Conservation (phyloP, 2,888 invertebrate genomes). For the Limnephilus lunatus region DNA sequence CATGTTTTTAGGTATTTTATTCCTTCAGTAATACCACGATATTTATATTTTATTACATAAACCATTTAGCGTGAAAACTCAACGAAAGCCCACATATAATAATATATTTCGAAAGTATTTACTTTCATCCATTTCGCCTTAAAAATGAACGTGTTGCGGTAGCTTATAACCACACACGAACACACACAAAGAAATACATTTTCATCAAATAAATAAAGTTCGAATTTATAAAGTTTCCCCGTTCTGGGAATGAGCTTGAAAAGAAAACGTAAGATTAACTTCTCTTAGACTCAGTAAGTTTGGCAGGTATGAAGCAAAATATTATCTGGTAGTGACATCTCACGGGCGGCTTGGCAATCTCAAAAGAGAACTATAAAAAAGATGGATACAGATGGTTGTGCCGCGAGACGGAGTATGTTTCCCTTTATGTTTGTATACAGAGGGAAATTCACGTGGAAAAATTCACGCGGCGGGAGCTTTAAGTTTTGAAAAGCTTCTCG, state of each 20-base stretch:
- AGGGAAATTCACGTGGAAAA: slow-evolving; percentile 50
- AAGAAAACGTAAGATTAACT: slow-evolving; percentile 59
- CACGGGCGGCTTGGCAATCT: slow-evolving; percentile 51
- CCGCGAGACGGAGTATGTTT: slow-evolving; percentile 28
- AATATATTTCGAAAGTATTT: neutral
- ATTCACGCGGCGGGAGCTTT: slow-evolving; percentile 43
- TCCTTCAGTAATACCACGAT: no score
- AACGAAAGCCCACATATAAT: neutral
- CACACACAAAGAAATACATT: slow-evolving; percentile 29
- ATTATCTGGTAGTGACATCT: slow-evolving; percentile 58
- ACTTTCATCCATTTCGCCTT: neutral
- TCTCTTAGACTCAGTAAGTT: slow-evolving; percentile 31
- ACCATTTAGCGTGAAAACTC: neutral
- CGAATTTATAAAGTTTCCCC: slow-evolving; percentile 53
- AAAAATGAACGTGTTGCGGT: neutral
- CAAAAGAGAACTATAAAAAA: slow-evolving; percentile 52
- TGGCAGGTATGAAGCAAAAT: slow-evolving; percentile 50
- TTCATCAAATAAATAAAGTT: slow-evolving; percentile 53
- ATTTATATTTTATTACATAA: neutral
- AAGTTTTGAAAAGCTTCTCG: slow-evolving; percentile 47
- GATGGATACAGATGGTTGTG: slow-evolving; percentile 52
- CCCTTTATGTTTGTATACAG: slow-evolving; percentile 40
- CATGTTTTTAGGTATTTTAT: neutral
- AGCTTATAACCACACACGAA: neutral
- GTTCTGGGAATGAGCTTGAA: slow-evolving; percentile 39